These are phyloP conservation scores for Perca schrenkii DNA, from an alignment of 2,113 vertebrate species.

Conservation along the genomic window DNA sequence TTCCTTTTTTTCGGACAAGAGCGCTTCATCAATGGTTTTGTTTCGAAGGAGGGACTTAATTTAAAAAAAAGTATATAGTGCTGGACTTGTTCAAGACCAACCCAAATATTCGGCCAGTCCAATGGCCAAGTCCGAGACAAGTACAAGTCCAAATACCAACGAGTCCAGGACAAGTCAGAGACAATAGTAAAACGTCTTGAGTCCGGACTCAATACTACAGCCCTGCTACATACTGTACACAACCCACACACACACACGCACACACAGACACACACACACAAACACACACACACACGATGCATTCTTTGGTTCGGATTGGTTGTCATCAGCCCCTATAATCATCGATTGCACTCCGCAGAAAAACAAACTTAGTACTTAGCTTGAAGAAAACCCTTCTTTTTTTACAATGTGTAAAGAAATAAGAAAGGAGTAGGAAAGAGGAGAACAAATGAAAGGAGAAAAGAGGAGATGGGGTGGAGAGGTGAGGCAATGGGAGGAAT, in stretches of 20 bases:
- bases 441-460: conserved; percentile 52
- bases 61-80: too few species aligned
- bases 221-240: background rate
- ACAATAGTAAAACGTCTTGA: too few species aligned
- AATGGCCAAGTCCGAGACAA: too few species aligned
- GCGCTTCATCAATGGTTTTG: too few species aligned
- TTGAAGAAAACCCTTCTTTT: background rate
- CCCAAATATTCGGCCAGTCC: too few species aligned
- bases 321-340: background rate
- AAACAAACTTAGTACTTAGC: background rate
- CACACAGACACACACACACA: background rate
- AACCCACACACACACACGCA: background rate
- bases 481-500: conserved; percentile 67
- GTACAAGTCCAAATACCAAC: too few species aligned
- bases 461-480: conserved; percentile 52
- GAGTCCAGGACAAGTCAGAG: too few species aligned
- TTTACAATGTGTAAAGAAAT: conserved; percentile 6
- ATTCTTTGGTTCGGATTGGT: background rate
- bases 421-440: conserved; percentile 17
- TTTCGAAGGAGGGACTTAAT: too few species aligned
- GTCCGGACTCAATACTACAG: too few species aligned
- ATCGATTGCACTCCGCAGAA: background rate
- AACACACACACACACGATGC: background rate
- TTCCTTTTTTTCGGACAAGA: too few species aligned
- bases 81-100: too few species aligned